A percentile compares a stretch with the other conserved stretches of the same genome.
Conservation (phyloP, 1,140 invertebrate species). For the Ceratina calcarata region DNA sequence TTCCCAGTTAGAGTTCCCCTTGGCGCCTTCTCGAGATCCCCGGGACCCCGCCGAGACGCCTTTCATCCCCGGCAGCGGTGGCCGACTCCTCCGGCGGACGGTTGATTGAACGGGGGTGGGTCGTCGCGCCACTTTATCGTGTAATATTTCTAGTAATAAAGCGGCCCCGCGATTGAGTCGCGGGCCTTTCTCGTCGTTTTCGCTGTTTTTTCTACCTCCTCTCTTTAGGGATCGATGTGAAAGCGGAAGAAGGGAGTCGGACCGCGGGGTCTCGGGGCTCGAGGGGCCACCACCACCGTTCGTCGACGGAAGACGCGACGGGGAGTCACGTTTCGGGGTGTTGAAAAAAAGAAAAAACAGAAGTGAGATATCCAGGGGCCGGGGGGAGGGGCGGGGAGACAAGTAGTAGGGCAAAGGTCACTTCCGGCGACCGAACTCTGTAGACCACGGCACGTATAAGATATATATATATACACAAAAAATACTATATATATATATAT, state of each 20-base stretch:
- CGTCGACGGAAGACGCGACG: neutral
- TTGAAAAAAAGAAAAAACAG: neutral
- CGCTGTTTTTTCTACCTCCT: conserved; percentile 79
- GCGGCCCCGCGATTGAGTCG: conserved; percentile 45
- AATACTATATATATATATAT: conserved; percentile 73
- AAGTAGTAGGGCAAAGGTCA: conserved; percentile 24
- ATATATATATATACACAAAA: conserved; percentile 68
- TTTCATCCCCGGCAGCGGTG: conserved; percentile 34
- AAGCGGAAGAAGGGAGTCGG: conserved; percentile 25
- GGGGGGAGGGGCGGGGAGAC: neutral
- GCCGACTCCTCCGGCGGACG: conserved; percentile 43
- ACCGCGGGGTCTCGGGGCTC: conserved; percentile 17
- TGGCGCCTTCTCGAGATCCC: neutral
- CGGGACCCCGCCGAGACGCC: conserved; percentile 31
- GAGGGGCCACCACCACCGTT: neutral
- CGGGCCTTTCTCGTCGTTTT: conserved; percentile 75
- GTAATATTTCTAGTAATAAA: conserved; percentile 65
- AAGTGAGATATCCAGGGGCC: neutral
- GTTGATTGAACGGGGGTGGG: conserved; percentile 51
- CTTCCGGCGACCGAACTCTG: conserved; percentile 59
- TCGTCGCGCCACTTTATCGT: conserved; percentile 60
- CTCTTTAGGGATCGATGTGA: conserved; percentile 69
- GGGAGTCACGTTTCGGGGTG: conserved; percentile 21
- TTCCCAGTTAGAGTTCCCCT: too few relatives aligned
- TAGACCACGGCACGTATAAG: conserved; percentile 55